Percentiles rank a stretch among this genome's conserved stretches.
Evolutionary conservation across 2,113 vertebrate genomes (phyloP).

Genomic region (Ursus arctos): DNA sequence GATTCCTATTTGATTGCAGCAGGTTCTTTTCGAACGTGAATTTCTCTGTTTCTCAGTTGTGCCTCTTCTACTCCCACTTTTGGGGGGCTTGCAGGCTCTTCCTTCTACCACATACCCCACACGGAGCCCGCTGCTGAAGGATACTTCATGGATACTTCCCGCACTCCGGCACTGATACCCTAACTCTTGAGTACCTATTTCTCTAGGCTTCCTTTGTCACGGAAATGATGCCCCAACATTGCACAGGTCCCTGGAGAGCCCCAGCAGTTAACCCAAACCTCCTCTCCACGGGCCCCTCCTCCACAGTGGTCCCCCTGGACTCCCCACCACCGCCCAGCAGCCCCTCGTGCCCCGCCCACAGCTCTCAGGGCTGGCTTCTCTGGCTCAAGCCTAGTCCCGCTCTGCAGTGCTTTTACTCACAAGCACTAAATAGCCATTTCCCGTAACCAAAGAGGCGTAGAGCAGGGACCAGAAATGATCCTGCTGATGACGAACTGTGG

Average conservation of each 20-base stretch:
- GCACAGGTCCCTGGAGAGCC: neutral
- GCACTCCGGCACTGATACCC: neutral
- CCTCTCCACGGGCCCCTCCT: neutral
- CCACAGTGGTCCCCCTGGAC: neutral
- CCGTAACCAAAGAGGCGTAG: conserved; percentile 64
- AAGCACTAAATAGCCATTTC: conserved; percentile 69
- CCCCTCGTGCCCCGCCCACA: neutral
- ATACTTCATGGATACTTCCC: neutral
- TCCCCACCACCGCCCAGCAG: neutral
- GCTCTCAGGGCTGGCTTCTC: neutral
- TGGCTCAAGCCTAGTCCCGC: neutral
- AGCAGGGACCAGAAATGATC: conserved; percentile 64
- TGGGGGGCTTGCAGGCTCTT: neutral
- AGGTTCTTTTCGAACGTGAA: neutral
- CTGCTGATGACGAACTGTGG: conserved; percentile 48
- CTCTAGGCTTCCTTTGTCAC: neutral
- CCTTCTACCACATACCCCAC: neutral
- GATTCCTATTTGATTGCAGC: neutral
- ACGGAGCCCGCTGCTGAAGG: too few species aligned
- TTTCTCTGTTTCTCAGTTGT: neutral
- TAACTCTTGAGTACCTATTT: neutral
- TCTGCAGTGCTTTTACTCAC: neutral
- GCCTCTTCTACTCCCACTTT: neutral
- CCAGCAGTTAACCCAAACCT: neutral
- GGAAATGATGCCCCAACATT: neutral